Base-by-base conservation (phyloP, 2,113 vertebrate species). In the Naja naja region DNA sequence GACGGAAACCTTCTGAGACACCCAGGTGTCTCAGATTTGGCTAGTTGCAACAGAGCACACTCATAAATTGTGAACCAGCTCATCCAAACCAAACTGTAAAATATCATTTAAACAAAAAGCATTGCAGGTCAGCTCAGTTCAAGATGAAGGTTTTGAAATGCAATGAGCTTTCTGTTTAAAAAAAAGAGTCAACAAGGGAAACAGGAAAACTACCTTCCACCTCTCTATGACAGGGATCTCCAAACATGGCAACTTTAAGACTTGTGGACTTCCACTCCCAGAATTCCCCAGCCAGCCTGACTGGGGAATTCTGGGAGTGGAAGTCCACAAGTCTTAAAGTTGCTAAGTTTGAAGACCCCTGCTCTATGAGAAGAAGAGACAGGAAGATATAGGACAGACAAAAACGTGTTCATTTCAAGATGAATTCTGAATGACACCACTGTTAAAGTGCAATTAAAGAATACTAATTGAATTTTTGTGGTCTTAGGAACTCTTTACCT, bases 51-150 rank as follows among this genome's bases (percentile, higher is more conserved):
- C 25, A 58, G 95, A 92, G 89, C 43, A 27, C 56, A 7, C 93
- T 92, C 64, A 95, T 60, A 89, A 96, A 95, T 93, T 93, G 87
- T 95, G 97, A 96, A 93, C 95, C 94, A 96, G 95, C 92, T 96
- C 94, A 94, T 95, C 30, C 89, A 96, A 95, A 96, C 87, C 94
- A 92, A 93, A 93, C 8, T 7, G 81, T 95, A 49, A 56, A 74
- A 55, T 20, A 47, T 43, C 27, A 16, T 49, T 85, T 87, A 22
- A 92, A 74, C 34, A 81, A 90, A 0, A 45, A 45, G 1, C 45
- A 5, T 81, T 16, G 90, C 85, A 94, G 93, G 93, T 96, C 95
- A 96, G 27, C 92, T 94, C 91, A 81, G 93, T 64, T 74, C 74
- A 93, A 1, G 39, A 92, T 16, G 94, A 93, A 0, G 4, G 93